Conservation (phyloP, 2,113 vertebrate genomes). For the Phyllostomus discolor region DNA sequence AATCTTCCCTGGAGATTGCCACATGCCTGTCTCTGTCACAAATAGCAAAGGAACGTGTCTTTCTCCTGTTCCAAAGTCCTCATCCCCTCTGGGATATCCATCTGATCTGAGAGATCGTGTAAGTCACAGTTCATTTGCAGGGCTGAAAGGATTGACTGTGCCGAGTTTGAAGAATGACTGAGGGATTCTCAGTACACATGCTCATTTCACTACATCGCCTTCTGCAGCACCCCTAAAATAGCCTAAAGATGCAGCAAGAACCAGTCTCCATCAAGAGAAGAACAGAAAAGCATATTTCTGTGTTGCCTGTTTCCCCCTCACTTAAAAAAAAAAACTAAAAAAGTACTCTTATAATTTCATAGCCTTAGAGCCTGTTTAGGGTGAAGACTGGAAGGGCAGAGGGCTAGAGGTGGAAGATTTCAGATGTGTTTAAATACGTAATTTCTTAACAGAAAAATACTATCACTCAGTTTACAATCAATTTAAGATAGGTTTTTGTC, state of each 20-base stretch:
- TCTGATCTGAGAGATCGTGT: slow-evolving; percentile 17
- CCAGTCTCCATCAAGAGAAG: neutral
- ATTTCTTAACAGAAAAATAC: neutral
- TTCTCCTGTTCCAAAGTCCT: slow-evolving; percentile 6
- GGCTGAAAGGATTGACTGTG: neutral
- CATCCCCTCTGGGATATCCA: neutral
- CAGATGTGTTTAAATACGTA: neutral
- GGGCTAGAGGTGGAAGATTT: neutral
- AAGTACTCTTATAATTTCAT: neutral
- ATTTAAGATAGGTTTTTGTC: neutral
- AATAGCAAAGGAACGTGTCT: neutral
- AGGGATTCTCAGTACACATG: neutral
- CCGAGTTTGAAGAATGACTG: neutral
- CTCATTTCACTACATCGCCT: neutral
- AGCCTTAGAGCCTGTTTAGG: neutral
- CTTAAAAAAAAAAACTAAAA: neutral
- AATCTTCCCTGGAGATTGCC: neutral
- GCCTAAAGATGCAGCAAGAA: neutral
- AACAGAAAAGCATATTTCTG: neutral
- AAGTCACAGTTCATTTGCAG: slow-evolving; percentile 36
- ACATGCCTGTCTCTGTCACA: neutral
- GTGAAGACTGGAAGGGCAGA: neutral
- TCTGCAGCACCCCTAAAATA: neutral
- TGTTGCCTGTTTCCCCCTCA: neutral
- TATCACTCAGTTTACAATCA: neutral